A percentile compares a stretch with the other conserved stretches of the same genome.
These are phyloP conservation scores for Dasyurus viverrinus DNA, from an alignment of 2,113 vertebrate species.

Conservation along the genomic window DNA sequence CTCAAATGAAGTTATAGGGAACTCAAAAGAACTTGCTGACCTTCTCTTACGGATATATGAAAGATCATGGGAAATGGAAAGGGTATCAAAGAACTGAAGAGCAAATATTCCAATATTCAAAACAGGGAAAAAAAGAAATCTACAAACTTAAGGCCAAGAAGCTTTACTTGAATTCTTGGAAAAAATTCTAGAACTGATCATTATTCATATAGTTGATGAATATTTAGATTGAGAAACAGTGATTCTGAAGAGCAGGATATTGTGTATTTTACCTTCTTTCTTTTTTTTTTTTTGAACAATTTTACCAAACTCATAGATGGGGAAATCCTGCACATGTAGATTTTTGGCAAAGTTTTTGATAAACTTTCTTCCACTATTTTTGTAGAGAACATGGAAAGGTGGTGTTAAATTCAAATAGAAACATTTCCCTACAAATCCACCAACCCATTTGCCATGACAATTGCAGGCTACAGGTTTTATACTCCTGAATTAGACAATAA, in stretches of 20 bases:
- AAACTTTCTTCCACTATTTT: background rate
- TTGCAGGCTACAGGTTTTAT: background rate
- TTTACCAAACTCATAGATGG: background rate
- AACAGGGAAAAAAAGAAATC: background rate
- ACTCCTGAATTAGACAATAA: background rate
- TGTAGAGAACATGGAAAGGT: background rate
- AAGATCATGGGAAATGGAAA: background rate
- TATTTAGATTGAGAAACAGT: background rate
- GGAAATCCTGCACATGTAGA: too few relatives aligned
- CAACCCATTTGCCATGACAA: background rate
- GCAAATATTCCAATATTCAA: background rate
- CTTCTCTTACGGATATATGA: background rate
- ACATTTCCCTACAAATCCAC: background rate
- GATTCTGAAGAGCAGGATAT: background rate
- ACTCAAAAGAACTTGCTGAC: background rate
- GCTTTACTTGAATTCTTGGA: background rate
- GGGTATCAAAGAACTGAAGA: background rate
- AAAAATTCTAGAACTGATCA: background rate
- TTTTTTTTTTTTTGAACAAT: too few relatives aligned
- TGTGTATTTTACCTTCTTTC: background rate
- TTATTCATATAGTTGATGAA: background rate
- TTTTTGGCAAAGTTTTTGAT: background rate
- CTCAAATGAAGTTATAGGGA: background rate
- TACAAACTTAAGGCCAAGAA: background rate
- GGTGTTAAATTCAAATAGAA: background rate